These are phyloP conservation scores for Polypedilum pembai DNA, from an alignment of 1,140 invertebrate species.

Conservation along the genomic window DNA sequence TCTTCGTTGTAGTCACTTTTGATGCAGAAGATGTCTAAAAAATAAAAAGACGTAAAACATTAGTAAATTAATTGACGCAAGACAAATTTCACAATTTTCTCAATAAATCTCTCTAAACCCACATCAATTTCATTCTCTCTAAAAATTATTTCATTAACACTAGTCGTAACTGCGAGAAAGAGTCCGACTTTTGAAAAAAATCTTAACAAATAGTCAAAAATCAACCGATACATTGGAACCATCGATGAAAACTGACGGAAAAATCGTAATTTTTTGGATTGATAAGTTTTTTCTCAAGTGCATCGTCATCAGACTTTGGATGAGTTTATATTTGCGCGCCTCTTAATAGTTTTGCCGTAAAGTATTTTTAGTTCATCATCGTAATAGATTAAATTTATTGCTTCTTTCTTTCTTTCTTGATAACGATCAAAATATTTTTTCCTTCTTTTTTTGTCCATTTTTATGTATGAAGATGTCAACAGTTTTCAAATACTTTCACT, in stretches of 20 bases:
- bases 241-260: background rate
- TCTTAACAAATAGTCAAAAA: background rate
- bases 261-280: too few species aligned
- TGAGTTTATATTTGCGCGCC: too few species aligned
- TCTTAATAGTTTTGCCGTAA: too few species aligned
- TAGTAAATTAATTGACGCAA: background rate
- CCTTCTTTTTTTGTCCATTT: too few species aligned
- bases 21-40: conserved; percentile 4
- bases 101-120: background rate
- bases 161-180: background rate
- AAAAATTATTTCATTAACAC: background rate
- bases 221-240: background rate
- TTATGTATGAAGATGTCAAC: too few species aligned
- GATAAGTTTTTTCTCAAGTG: too few species aligned
- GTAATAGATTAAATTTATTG: too few species aligned
- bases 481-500: too few species aligned
- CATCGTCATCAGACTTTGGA: too few species aligned
- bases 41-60: background rate
- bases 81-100: background rate
- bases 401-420: too few species aligned
- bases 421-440: too few species aligned
- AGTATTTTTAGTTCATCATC: too few species aligned
- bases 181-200: background rate
- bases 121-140: background rate
- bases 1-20: background rate